phyloP scores from a whole-genome alignment of 1,140 invertebrate species.

The Orius insidiosus region DNA sequence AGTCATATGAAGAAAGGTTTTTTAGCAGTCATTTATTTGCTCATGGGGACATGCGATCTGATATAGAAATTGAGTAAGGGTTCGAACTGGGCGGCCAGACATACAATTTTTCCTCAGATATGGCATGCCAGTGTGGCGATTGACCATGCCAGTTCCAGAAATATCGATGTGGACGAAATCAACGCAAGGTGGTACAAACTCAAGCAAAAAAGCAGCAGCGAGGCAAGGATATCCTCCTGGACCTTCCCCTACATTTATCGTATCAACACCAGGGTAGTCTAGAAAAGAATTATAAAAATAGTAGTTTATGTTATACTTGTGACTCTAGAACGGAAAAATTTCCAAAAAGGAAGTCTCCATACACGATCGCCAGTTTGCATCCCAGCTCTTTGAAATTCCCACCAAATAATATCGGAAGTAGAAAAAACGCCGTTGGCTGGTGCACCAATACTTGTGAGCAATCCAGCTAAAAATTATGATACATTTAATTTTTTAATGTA shows the following conservation, averaged over 20 bases:
- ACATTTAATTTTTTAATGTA: too few species aligned
- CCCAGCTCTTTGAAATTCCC: constrained; percentile 28
- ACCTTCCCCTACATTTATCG: constrained; percentile 39
- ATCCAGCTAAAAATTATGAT: constrained; percentile 18
- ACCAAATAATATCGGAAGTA: constrained; percentile 31
- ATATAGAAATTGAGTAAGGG: constrained; percentile 37
- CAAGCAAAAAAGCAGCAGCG: constrained; percentile 50
- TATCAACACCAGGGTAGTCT: constrained; percentile 30
- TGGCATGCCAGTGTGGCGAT: constrained; percentile 32
- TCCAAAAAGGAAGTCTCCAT: constrained; percentile 44
- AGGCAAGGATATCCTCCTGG: constrained; percentile 38
- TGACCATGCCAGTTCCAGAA: constrained; percentile 41
- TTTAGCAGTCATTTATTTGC: constrained; percentile 22
- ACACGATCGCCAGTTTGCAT: constrained; percentile 38
- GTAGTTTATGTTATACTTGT: constrained; percentile 21
- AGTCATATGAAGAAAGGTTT: too few species aligned
- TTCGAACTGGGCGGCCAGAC: constrained; percentile 41
- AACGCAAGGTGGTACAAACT: constrained; percentile 39
- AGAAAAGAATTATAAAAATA: background rate
- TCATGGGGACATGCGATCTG: constrained; percentile 29
- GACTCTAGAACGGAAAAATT: constrained; percentile 35
- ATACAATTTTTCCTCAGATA: constrained; percentile 39
- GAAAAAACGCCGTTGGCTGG: constrained; percentile 37
- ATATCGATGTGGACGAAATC: constrained; percentile 55
- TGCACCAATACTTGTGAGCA: constrained; percentile 32